These are phyloP conservation scores for Chionis minor DNA, from an alignment of 2,113 vertebrate genomes.

Conservation along the genomic window DNA sequence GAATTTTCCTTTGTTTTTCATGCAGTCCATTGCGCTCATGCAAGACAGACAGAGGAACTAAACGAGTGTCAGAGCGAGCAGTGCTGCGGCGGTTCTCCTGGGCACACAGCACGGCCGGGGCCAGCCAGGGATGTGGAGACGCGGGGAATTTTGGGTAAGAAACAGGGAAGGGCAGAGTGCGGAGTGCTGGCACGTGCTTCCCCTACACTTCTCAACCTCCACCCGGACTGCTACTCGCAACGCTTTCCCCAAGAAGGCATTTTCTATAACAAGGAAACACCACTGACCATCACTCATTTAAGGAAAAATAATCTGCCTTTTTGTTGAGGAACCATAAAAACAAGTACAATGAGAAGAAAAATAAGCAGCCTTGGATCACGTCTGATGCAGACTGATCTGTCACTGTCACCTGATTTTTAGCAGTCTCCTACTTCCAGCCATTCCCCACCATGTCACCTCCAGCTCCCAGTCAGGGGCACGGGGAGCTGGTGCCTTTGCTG, in stretches of 20 bases:
- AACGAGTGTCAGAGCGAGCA: background rate
- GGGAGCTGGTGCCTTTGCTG: background rate
- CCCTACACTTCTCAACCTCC: background rate
- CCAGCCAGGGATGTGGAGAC: background rate
- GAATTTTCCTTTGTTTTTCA: background rate
- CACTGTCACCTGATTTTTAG: background rate
- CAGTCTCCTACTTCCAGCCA: background rate
- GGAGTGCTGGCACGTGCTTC: background rate
- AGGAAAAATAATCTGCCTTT: background rate
- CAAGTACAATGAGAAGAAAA: background rate
- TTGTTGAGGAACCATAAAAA: conserved; percentile 11
- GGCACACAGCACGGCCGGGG: accelerated
- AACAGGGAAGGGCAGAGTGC: background rate
- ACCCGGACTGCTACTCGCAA: background rate
- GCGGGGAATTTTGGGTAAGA: background rate
- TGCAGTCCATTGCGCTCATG: background rate
- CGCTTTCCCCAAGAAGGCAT: background rate
- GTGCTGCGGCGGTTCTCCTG: background rate
- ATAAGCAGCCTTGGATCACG: background rate
- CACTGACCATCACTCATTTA: background rate
- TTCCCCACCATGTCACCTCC: background rate
- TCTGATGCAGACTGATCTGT: background rate
- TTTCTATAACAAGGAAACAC: background rate
- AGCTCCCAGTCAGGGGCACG: accelerated
- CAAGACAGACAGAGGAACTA: background rate